Base-by-base conservation (phyloP, 2,113 vertebrate species). In the Pyxicephalus adspersus region DNA sequence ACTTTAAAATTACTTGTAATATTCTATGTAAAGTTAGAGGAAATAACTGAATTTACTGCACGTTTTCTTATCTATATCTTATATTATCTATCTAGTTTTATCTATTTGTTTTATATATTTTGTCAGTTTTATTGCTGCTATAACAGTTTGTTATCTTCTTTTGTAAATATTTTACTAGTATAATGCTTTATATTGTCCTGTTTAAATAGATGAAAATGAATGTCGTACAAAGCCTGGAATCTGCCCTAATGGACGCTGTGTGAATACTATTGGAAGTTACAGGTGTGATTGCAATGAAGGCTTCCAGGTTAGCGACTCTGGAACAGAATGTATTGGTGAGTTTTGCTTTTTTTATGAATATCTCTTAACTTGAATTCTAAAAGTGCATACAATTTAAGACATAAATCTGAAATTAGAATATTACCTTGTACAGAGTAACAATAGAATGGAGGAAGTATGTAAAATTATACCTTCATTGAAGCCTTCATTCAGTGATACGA, bases 261-360 rank as follows among this genome's bases (percentile, higher is more conserved):
- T 96, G 74, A 99, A 99, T 90, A 95, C 92, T 0, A 88, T 91
- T 81, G 96, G 97, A 18, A 98, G 96, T 80, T 98, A 98, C 84
- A 90, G 87, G 86, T 98, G 97, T 2, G 93, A 96, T 64, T 98
- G 97, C 81, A 95, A 95, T 0, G 91, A 95, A 2, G 97, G 96
- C 8, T 98, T 98, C 61, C 92, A 94, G 86, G 87, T 94, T 64
- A 95, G 96, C 54, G 88, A 92, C 28, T 91, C 94, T 0, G 94
- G 93, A 87, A 98, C 95, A 0, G 95, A 96, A 85, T 98, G 97
- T 70, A 93, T 95, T 0, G 96, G 97, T 98, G 89, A 95, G 93
- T 20, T 22, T 60, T 60, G 4, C 22, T n/a, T n/a, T 60, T 20
- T 0, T 1, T 60, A 60, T n/a, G n/a, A 57, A 57, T 4, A 57